Percentiles rank a stretch among this genome's conserved stretches.
phyloP scores from a whole-genome alignment of 2,113 vertebrate genomes.

The Dicerorhinus sumatrensis region DNA sequence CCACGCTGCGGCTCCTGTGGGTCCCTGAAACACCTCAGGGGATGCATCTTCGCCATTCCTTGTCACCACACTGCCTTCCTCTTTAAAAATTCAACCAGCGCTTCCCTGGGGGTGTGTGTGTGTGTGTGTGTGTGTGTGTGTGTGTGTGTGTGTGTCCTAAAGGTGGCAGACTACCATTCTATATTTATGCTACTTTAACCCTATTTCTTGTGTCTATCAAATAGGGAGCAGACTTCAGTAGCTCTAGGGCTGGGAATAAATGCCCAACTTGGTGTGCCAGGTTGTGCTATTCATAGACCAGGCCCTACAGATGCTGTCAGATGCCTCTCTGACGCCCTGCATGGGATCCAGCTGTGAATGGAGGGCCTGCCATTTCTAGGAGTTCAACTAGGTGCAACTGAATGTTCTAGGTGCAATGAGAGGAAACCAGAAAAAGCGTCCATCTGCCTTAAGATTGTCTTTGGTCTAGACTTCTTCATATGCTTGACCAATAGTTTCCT shows the following conservation, averaged over 20 bases:
- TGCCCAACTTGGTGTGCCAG: not conserved
- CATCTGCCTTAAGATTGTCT: not conserved
- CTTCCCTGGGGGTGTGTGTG: not conserved
- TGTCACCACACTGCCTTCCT: not conserved
- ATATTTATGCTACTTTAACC: conserved; percentile 47
- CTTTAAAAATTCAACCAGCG: conserved; percentile 5
- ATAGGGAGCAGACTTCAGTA: conserved; percentile 45
- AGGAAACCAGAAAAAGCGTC: not conserved
- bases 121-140: not conserved
- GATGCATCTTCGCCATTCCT: not conserved
- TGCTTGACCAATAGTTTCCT: not conserved
- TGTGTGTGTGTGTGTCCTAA: not conserved
- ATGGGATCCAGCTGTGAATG: not conserved
- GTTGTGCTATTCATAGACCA: conserved; percentile 23
- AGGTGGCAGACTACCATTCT: conserved; percentile 58
- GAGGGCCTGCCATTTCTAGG: not conserved
- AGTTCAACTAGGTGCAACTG: not conserved
- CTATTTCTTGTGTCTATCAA: conserved; percentile 13
- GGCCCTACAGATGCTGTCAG: not conserved
- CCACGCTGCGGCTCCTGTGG: rapidly evolving
- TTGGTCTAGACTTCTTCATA: not conserved
- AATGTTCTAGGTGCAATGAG: not conserved
- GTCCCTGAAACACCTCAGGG: not conserved
- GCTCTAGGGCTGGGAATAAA: conserved; percentile 40
- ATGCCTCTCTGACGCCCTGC: not conserved